These are phyloP conservation scores for Margarornis squamiger DNA, from an alignment of 2,797 vertebrate genomes.

Conservation along the genomic window DNA sequence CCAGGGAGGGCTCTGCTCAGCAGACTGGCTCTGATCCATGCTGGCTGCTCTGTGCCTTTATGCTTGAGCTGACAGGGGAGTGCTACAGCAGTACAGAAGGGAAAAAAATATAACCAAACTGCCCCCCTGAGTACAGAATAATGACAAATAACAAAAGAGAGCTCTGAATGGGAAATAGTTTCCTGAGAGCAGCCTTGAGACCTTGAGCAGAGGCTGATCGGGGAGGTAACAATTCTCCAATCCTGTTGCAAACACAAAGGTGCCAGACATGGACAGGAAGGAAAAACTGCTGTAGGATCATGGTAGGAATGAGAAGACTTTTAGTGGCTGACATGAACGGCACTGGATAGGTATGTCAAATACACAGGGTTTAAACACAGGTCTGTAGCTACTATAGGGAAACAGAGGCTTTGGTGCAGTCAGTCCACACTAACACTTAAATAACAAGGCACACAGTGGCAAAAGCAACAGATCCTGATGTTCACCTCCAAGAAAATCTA, in stretches of 20 bases:
- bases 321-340: background rate
- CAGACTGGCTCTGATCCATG: background rate
- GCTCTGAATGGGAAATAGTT: background rate
- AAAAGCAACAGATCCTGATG: background rate
- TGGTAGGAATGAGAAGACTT: background rate
- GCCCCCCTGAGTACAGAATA: background rate
- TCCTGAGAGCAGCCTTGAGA: constrained; percentile 4
- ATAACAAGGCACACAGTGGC: background rate
- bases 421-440: background rate
- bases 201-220: background rate
- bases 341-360: background rate
- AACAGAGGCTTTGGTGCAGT: background rate
- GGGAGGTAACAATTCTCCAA: background rate
- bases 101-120: background rate
- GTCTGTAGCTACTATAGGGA: background rate
- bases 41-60: background rate
- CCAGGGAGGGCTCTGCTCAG: background rate
- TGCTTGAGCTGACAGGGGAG: background rate
- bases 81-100: background rate
- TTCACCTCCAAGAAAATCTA: background rate
- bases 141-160: background rate
- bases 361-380: background rate
- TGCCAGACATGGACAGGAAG: background rate
- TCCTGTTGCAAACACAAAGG: background rate
- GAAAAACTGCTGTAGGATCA: background rate